Evolutionary conservation across 2,113 vertebrate genomes (phyloP).

Genomic region (Saccopteryx leptura): DNA sequence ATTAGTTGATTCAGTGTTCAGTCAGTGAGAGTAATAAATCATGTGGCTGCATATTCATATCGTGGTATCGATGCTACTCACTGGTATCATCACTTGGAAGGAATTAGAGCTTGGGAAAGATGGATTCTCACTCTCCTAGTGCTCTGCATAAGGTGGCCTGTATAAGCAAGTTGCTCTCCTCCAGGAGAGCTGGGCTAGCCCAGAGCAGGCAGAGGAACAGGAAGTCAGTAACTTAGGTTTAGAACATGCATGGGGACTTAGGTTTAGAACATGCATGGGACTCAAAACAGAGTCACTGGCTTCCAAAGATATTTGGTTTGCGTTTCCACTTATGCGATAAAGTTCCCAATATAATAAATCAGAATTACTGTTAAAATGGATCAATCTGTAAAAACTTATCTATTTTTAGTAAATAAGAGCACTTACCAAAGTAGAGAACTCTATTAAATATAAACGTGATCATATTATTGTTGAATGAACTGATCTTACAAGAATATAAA

Average conservation of each 20-base stretch:
- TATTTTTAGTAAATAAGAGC: conserved; percentile 46
- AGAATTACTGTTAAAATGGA: conserved; percentile 45
- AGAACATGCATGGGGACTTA: not conserved
- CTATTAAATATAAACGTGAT: conserved; percentile 58
- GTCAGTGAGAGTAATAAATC: not conserved
- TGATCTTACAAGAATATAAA: conserved; percentile 39
- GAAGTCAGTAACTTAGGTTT: not conserved
- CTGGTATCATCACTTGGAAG: not conserved
- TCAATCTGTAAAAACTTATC: conserved; percentile 41
- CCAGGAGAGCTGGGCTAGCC: not conserved
- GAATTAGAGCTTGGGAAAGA: not conserved
- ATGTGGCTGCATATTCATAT: not conserved
- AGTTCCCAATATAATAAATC: conserved; percentile 3
- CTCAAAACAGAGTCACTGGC: conserved; percentile 17
- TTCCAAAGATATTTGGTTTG: conserved; percentile 38
- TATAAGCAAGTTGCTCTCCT: not conserved
- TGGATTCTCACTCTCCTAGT: not conserved
- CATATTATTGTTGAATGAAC: not conserved
- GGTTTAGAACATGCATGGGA: not conserved
- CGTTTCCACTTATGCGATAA: conserved; percentile 56
- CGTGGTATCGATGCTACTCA: not conserved
- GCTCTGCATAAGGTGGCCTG: not conserved
- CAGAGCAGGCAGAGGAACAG: not conserved
- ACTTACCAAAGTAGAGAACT: conserved; percentile 44
- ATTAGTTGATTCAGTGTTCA: not conserved